These are phyloP conservation scores for Carassius auratus DNA, from an alignment of 2,113 vertebrate species.

Conservation along the genomic window DNA sequence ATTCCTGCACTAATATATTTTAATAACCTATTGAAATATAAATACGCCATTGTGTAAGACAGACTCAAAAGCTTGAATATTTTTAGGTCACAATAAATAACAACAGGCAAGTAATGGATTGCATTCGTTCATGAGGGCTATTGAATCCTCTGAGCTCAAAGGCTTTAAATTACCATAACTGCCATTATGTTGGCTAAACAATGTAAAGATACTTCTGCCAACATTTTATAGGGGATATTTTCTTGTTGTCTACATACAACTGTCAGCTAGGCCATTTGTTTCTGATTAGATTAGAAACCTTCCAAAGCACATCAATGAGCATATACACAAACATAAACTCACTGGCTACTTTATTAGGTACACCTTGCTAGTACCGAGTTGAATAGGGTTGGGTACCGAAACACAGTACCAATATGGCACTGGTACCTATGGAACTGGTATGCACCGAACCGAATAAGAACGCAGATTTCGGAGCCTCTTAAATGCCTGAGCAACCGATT, in stretches of 20 bases:
- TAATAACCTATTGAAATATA: slow-evolving; percentile 28
- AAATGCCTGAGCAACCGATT: too few relatives aligned
- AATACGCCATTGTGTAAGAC: slow-evolving; percentile 46
- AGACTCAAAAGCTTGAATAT: slow-evolving; percentile 49
- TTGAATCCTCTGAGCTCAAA: slow-evolving; percentile 55
- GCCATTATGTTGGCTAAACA: slow-evolving; percentile 62
- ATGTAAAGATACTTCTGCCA: slow-evolving; percentile 52
- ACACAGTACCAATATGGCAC: too few relatives aligned
- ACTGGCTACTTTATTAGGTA: too few relatives aligned
- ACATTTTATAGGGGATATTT: slow-evolving; percentile 51
- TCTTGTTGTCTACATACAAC: slow-evolving; percentile 8
- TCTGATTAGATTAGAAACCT: slow-evolving; percentile 46
- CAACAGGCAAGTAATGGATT: too few relatives aligned
- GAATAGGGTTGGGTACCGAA: too few relatives aligned
- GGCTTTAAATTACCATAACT: slow-evolving; percentile 43
- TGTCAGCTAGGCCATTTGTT: slow-evolving; percentile 6
- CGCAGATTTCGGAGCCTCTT: too few relatives aligned
- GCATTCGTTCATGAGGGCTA: slow-evolving; percentile 47
- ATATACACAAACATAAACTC: background rate
- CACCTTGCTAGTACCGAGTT: too few relatives aligned
- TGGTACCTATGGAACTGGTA: too few relatives aligned
- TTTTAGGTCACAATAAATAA: slow-evolving; percentile 37
- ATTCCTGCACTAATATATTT: slow-evolving; percentile 43
- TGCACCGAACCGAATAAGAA: too few relatives aligned
- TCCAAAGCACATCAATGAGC: background rate